These are phyloP conservation scores for Drosophila littoralis DNA, from an alignment of 1,140 invertebrate genomes.

Conservation along the genomic window DNA sequence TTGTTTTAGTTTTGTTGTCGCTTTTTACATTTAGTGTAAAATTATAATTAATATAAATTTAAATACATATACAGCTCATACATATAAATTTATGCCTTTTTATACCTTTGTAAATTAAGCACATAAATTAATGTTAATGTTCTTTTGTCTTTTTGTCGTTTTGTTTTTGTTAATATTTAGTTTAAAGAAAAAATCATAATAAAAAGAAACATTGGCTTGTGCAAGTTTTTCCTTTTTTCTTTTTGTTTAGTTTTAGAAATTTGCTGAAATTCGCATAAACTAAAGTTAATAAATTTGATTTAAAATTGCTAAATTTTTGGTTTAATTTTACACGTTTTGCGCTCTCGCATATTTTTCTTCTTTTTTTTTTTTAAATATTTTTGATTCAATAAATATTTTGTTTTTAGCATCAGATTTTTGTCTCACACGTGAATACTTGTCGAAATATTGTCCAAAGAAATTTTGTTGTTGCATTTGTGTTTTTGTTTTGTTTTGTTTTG, in stretches of 20 bases:
- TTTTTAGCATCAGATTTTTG: constrained; percentile 44
- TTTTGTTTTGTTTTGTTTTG: constrained; percentile 19
- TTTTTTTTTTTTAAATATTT: constrained; percentile 13
- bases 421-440: constrained; percentile 77
- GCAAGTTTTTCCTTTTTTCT: constrained; percentile 55
- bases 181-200: constrained; percentile 34
- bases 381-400: constrained; percentile 63
- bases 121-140: constrained; percentile 77
- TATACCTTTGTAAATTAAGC: constrained; percentile 74
- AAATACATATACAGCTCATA: constrained; percentile 80
- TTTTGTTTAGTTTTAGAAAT: constrained; percentile 58
- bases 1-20: constrained; percentile 52
- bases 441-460: constrained; percentile 82
- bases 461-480: constrained; percentile 61
- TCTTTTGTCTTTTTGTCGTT: constrained; percentile 72
- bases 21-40: constrained; percentile 81
- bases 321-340: constrained; percentile 78
- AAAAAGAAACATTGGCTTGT: constrained; percentile 77
- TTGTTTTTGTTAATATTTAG: constrained; percentile 56
- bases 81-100: constrained; percentile 80
- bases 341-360: constrained; percentile 42
- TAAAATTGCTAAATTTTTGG: constrained; percentile 82
- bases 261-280: constrained; percentile 57
- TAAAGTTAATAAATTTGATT: constrained; percentile 81
- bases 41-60: constrained; percentile 79